Percentiles rank a stretch among this genome's conserved stretches.
These are phyloP conservation scores for Acrocephalus scirpaceus DNA, from an alignment of 2,797 vertebrate genomes.

Conservation along the genomic window DNA sequence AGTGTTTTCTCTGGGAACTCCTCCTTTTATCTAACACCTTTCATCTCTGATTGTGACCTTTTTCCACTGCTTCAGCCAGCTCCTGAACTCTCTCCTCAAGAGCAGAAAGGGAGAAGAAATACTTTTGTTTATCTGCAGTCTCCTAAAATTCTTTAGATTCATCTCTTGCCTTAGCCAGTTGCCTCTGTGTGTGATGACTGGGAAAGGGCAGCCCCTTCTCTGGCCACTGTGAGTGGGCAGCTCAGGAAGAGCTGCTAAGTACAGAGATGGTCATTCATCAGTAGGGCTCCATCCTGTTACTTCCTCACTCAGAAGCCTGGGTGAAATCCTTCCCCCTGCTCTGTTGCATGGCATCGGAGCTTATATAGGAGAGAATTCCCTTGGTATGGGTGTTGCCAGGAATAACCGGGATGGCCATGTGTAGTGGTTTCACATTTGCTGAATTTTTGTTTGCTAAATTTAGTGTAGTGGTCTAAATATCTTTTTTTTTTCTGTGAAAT, in stretches of 20 bases:
- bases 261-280: background rate
- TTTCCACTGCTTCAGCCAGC: background rate
- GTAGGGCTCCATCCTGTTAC: background rate
- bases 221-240: background rate
- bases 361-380: background rate
- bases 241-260: background rate
- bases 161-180: background rate
- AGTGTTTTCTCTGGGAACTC: background rate
- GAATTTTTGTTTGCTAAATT: too few species aligned
- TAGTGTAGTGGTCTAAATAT: too few species aligned
- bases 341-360: rapidly evolving
- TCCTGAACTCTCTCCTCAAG: background rate
- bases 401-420: background rate
- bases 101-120: background rate
- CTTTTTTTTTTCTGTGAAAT: too few species aligned
- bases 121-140: constrained; percentile 7
- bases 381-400: background rate
- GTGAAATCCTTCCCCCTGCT: background rate
- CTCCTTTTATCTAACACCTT: background rate
- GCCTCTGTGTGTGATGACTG: background rate
- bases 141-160: constrained; percentile 22
- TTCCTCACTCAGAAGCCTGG: background rate
- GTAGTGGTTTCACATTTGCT: too few species aligned
- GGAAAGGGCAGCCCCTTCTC: background rate
- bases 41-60: background rate